Evolutionary conservation across 2,113 vertebrate species (phyloP), one percentile per base, ranked within the genome.

Genomic region (Morone chrysops): DNA sequence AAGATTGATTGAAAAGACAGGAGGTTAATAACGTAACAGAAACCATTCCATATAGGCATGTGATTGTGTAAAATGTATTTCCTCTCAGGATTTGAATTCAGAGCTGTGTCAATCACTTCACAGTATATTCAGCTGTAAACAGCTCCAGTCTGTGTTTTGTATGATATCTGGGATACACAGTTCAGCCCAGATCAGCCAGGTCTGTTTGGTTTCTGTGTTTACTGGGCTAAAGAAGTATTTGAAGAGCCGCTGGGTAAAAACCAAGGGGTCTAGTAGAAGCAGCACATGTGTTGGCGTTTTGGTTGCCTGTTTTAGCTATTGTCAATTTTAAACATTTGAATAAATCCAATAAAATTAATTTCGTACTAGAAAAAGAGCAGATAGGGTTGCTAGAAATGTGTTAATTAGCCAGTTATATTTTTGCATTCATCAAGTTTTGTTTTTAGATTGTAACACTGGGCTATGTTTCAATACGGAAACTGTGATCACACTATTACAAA

Each of bases 201-300:
- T 73, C 25, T 69, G 54, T 70, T 62, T 63, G 41, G 43, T 71
- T 75, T 70, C 25, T 76, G 51, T 84, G 48, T 79, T 62, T 61
- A 17, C 70, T 60, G 22, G 10, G 20, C 59, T 68, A 48, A 72
- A 74, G 62, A 65, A 36, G 45, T 25, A 53, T 81, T 82, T 81
- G 70, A 40, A 54, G 70, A 88, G 63, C 68, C 71, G 53, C 57
- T 45, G 25, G 14, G 8, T 75, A 48, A 70, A 82, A 81, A 48
- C 18, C n/a, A 45, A 31, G 13, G 22, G 14, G 8, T 51, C 45
- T 3, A 61, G 61, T 36, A 59, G 25, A 59, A 50, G 41, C 31
- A 79, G 14, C 31, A 12, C n/a, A 2, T 68, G 40, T 57, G 50
- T 31, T 31, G 31, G 31, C 31, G 31, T 31, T 31, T 47, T 47